These are phyloP conservation scores for Taenioides sp. DNA, from an alignment of 2,797 vertebrate genomes.

Conservation along the genomic window DNA sequence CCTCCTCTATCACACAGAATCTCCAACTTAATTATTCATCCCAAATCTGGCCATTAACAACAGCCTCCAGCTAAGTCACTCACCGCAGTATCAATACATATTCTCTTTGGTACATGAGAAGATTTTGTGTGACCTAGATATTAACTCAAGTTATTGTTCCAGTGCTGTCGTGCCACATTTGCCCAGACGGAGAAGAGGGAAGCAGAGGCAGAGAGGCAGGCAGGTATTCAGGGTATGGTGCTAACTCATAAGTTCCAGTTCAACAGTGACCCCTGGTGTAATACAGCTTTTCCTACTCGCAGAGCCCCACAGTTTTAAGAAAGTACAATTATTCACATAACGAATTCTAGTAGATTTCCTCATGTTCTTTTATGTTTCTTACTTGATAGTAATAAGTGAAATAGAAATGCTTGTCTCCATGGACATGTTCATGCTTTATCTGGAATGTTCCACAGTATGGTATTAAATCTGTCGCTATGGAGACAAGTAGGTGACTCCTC, in stretches of 20 bases:
- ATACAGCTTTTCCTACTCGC: slow-evolving; percentile 12
- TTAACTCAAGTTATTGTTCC: slow-evolving; percentile 69
- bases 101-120: slow-evolving; percentile 73
- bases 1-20: slow-evolving; percentile 41
- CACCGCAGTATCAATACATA: slow-evolving; percentile 66
- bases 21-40: slow-evolving; percentile 62
- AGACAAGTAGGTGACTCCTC: too few species aligned
- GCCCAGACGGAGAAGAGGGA: slow-evolving; percentile 30
- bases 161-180: slow-evolving; percentile 53
- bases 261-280: slow-evolving; percentile 77
- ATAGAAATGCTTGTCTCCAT: too few species aligned
- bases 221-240: slow-evolving; percentile 9
- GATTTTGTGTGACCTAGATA: slow-evolving; percentile 75
- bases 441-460: too few species aligned
- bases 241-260: slow-evolving; percentile 40
- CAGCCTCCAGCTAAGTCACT: slow-evolving; percentile 45
- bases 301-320: neutral
- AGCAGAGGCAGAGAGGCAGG: neutral
- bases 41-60: slow-evolving; percentile 45
- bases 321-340: neutral
- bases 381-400: too few species aligned
- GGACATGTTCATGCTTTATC: too few species aligned
- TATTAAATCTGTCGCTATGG: too few species aligned
- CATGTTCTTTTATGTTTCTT: too few species aligned
- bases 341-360: neutral